A percentile compares a stretch with the other conserved stretches of the same genome.
Conservation (phyloP, 2,888 invertebrate genomes). For the Leptura quadrifasciata region DNA sequence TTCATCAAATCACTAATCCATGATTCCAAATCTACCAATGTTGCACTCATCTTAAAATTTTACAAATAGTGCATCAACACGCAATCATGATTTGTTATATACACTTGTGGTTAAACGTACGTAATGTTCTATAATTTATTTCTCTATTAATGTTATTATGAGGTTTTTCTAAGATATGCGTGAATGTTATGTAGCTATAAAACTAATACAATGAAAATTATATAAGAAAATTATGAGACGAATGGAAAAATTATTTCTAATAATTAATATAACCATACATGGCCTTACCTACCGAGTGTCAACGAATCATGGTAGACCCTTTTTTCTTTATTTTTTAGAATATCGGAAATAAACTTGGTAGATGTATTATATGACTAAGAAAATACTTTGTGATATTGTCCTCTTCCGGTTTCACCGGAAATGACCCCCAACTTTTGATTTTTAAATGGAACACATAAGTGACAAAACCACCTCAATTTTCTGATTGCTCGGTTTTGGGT, state of each 20-base stretch:
- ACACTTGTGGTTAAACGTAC: neutral
- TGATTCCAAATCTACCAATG: conserved; percentile 21
- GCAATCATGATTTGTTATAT: neutral
- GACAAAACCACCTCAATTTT: too few species aligned
- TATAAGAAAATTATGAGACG: neutral
- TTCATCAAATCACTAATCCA: conserved; percentile 53
- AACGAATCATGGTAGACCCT: too few species aligned
- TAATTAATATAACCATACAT: too few species aligned
- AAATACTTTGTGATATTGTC: too few species aligned
- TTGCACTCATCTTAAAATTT: neutral
- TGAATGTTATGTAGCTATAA: neutral
- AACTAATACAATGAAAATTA: neutral
- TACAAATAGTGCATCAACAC: neutral
- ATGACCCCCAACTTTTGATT: too few species aligned
- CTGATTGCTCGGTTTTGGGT: too few species aligned
- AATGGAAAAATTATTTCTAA: neutral
- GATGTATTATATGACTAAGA: too few species aligned
- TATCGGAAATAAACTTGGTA: too few species aligned
- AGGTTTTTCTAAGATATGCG: neutral
- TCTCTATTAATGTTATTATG: neutral
- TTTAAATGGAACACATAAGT: too few species aligned
- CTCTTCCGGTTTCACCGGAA: too few species aligned
- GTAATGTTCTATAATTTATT: neutral
- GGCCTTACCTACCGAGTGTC: too few species aligned
- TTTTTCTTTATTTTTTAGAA: too few species aligned